Conservation (phyloP, 1,140 invertebrate genomes). For the Bombus impatiens region DNA sequence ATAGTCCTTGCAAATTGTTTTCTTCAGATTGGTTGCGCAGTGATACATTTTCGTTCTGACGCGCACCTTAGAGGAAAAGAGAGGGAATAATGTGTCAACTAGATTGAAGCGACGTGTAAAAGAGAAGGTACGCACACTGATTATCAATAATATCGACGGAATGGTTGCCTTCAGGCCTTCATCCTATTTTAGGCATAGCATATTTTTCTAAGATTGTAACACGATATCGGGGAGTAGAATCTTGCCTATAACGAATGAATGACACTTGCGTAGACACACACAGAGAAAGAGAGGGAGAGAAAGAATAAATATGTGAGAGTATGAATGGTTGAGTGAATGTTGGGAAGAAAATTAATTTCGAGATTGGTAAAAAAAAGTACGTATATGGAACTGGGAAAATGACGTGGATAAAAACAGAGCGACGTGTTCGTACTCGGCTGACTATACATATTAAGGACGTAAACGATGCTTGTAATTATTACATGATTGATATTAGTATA, state of each 20-base stretch:
- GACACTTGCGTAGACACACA: constrained; percentile 27
- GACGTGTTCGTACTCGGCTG: constrained; percentile 76
- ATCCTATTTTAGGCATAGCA: constrained; percentile 83
- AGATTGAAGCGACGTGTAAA: constrained; percentile 22
- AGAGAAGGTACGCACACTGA: constrained; percentile 55
- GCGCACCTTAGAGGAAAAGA: constrained; percentile 39
- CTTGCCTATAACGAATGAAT: constrained; percentile 31
- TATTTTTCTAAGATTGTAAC: constrained; percentile 82
- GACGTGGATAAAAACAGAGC: constrained; percentile 45
- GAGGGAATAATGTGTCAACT: constrained; percentile 6
- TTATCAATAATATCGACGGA: constrained; percentile 80
- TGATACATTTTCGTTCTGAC: constrained; percentile 42
- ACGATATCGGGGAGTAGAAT: constrained; percentile 75
- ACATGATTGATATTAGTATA: constrained; percentile 82
- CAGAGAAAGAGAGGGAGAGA: not conserved
- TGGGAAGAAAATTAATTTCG: constrained; percentile 19
- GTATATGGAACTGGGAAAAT: not conserved
- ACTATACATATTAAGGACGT: constrained; percentile 78
- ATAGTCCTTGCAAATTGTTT: constrained; percentile 8
- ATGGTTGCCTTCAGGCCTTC: constrained; percentile 81
- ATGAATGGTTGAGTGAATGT: constrained; percentile 13
- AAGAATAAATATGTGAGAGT: constrained; percentile 1
- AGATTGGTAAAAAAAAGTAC: constrained; percentile 41
- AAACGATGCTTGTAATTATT: constrained; percentile 82
- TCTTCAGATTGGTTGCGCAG: not conserved